These are phyloP conservation scores for Diaphora mendica DNA, from an alignment of 2,888 invertebrate genomes.

Conservation along the genomic window DNA sequence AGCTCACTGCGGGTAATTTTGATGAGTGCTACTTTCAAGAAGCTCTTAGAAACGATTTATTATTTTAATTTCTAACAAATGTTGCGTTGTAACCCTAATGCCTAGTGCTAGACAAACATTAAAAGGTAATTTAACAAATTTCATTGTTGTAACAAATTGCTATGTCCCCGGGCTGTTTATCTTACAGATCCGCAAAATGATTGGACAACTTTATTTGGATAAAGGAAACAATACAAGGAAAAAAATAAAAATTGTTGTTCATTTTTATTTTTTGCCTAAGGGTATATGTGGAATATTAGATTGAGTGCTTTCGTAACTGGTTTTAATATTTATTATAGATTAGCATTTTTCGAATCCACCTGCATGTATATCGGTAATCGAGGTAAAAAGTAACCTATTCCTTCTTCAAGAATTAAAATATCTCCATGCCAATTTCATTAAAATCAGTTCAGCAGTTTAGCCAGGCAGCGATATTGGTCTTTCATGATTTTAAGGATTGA, in stretches of 20 bases:
- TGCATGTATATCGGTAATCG: too few relatives aligned
- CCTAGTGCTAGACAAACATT: too few relatives aligned
- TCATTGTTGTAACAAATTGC: conserved; percentile 1
- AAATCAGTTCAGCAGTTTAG: too few relatives aligned
- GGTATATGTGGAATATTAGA: background rate
- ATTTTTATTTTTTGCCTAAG: too few relatives aligned
- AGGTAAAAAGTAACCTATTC: too few relatives aligned
- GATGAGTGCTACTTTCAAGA: background rate
- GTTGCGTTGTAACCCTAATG: too few relatives aligned
- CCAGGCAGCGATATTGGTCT: too few relatives aligned
- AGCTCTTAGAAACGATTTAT: background rate
- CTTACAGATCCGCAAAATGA: background rate
- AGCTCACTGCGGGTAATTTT: background rate
- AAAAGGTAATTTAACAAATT: background rate
- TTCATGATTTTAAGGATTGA: too few relatives aligned
- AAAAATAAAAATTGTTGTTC: conserved; percentile 1
- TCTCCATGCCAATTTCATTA: too few relatives aligned
- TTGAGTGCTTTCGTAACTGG: too few relatives aligned
- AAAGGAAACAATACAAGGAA: background rate
- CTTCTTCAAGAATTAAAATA: too few relatives aligned
- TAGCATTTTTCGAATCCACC: too few relatives aligned
- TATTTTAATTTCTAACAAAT: background rate
- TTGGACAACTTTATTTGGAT: background rate
- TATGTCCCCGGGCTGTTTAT: background rate
- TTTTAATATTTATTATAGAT: background rate